Base-by-base conservation (phyloP, 2,888 invertebrate genomes). In the Drosophila recens region DNA sequence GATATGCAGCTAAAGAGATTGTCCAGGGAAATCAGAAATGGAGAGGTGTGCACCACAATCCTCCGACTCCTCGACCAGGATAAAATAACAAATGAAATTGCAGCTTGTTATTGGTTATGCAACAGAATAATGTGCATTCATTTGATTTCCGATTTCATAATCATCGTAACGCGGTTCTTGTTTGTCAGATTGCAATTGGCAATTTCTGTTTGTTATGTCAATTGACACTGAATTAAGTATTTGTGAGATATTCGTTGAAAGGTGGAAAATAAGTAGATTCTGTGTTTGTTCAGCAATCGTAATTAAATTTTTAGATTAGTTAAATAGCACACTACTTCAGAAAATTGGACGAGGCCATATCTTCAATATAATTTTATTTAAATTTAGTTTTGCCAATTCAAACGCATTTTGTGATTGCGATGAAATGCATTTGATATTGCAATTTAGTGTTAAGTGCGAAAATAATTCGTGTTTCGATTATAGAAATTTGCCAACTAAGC, bases 11-110 rank as follows among this genome's bases (percentile, higher is more conserved):
- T 61, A 62, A 64, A 62, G 68, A 30, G 51, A 82, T 52, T 76
- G 77, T 51, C 82, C 51, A 63, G 82, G 85, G 82, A 82, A 84
- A 82, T 82, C 82, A 82, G 67, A 49, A 70, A 62, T 67, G 30
- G 17, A 36, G 56, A 46, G 42, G 15, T 42, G 56, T 30, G 33
- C 6, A 15, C 45, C 20, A 10, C 36, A 27, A 20, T 43, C 11
- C 5, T 9, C 4, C 17, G 20, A 1, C 17, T 9, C 11, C 13
- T n/a, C 5, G n/a, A 15, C 3, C 30, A n/a, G 9, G n/a, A 43
- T 4, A 51, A 4, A 36, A 61, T 40, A 54, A 27, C 38, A 48
- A 53, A 67, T 34, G 45, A 42, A 33, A 20, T 36, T 49, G 68
- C 56, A 73, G 48, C 30, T 63, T 46, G 51, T 54, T 73, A 43